Percentiles rank a stretch among this genome's conserved stretches.
phyloP scores from a whole-genome alignment of 2,797 vertebrate species.

The Glossophaga mutica region DNA sequence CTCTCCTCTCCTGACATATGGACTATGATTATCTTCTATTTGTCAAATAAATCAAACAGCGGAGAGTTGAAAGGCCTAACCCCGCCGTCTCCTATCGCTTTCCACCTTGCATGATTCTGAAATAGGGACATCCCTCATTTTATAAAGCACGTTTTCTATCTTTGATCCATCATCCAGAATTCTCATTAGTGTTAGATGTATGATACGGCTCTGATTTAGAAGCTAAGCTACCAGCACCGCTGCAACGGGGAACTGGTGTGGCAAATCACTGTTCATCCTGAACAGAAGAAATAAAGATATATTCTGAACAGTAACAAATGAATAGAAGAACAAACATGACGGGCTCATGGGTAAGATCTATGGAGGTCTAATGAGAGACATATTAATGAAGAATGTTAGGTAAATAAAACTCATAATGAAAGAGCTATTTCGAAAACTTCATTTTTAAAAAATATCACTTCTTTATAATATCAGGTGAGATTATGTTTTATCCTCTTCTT shows the following conservation, averaged over 20 bases:
- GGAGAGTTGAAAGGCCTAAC: conserved; percentile 47
- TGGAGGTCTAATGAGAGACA: conserved; percentile 10
- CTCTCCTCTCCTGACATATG: conserved; percentile 21
- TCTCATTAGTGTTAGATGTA: conserved; percentile 31
- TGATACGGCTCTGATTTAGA: neutral
- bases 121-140: conserved; percentile 49
- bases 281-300: neutral
- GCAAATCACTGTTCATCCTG: neutral
- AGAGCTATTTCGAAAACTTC: conserved; percentile 6
- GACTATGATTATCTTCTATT: conserved; percentile 56
- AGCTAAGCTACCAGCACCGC: neutral
- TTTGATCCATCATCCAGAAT: conserved; percentile 53
- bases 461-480: neutral
- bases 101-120: conserved; percentile 34
- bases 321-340: neutral
- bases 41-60: conserved; percentile 59
- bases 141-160: conserved; percentile 38
- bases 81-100: conserved; percentile 19
- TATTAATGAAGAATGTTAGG: conserved; percentile 19
- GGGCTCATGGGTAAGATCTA: neutral
- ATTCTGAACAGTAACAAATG: neutral
- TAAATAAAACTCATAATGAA: conserved; percentile 9
- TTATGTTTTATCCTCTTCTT: conserved; percentile 17
- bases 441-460: neutral
- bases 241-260: neutral